Percentiles rank a stretch among this genome's conserved stretches.
Conservation (phyloP, 2,888 invertebrate genomes). For the Acrocera orbiculus region DNA sequence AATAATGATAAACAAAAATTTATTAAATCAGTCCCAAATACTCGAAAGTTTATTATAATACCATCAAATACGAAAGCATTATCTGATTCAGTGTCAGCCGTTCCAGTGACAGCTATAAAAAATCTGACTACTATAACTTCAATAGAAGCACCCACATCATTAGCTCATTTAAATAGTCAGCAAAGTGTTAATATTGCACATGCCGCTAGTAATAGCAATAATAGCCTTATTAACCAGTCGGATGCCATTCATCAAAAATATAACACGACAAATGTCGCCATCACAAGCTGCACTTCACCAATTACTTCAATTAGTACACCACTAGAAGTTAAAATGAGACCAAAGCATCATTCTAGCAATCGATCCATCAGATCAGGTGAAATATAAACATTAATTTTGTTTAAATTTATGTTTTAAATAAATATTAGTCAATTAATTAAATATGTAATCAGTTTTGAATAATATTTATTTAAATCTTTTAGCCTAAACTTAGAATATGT, state of each 20-base stretch:
- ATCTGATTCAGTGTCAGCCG: neutral
- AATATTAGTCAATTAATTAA: neutral
- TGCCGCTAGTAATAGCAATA: conserved; percentile 1
- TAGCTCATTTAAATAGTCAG: neutral
- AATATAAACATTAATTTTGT: conserved; percentile 8
- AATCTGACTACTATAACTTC: neutral
- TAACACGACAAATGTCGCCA: conserved; percentile 6
- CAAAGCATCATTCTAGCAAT: conserved; percentile 24
- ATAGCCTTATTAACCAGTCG: conserved; percentile 8
- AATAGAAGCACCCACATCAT: neutral
- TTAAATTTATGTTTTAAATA: neutral
- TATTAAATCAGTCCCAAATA: conserved; percentile 21
- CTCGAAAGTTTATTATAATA: conserved; percentile 28
- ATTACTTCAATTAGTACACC: conserved; percentile 18
- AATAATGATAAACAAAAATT: conserved; percentile 24
- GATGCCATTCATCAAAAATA: conserved; percentile 9
- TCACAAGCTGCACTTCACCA: conserved; percentile 5
- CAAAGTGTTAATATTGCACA: neutral
- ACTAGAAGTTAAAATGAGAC: conserved; percentile 18
- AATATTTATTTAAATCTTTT: too few relatives aligned
- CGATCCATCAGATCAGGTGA: conserved; percentile 29
- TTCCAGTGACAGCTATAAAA: neutral
- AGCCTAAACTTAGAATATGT: too few relatives aligned
- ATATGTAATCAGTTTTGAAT: too few relatives aligned
- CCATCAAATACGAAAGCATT: conserved; percentile 15